Evolutionary conservation across 2,113 vertebrate genomes (phyloP).

Genomic region (Accipiter cooperii): DNA sequence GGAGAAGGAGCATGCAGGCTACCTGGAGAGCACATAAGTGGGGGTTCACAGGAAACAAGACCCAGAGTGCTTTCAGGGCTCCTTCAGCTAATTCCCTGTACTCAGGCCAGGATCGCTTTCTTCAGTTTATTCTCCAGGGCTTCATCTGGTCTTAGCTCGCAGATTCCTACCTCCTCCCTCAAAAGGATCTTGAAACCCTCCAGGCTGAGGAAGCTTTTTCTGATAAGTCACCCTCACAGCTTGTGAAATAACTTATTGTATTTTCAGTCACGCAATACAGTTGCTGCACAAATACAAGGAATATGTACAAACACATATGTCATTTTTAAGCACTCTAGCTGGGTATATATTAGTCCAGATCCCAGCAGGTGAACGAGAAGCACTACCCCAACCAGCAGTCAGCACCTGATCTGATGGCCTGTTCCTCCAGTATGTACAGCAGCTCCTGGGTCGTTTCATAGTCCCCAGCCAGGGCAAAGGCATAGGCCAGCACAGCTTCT

Average conservation of each 20-base stretch:
- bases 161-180: background rate
- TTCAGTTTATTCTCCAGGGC: background rate
- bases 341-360: background rate
- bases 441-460: conserved; percentile 39
- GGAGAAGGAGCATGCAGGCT: conserved; percentile 57
- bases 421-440: conserved; percentile 57
- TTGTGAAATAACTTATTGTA: background rate
- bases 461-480: conserved; percentile 78
- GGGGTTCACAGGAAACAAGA: background rate
- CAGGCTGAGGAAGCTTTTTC: background rate
- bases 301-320: background rate
- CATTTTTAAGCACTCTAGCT: background rate
- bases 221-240: background rate
- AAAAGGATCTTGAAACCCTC: background rate
- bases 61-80: background rate
- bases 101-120: background rate
- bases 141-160: background rate
- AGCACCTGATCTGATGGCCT: conserved; percentile 61
- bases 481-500: conserved; percentile 80
- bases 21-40: background rate
- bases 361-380: background rate
- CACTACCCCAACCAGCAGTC: background rate
- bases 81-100: background rate
- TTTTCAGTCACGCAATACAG: background rate
- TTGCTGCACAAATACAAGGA: background rate